Evolutionary conservation across 2,888 invertebrate genomes (phyloP).

Genomic region (Oegoconia quadripuncta): DNA sequence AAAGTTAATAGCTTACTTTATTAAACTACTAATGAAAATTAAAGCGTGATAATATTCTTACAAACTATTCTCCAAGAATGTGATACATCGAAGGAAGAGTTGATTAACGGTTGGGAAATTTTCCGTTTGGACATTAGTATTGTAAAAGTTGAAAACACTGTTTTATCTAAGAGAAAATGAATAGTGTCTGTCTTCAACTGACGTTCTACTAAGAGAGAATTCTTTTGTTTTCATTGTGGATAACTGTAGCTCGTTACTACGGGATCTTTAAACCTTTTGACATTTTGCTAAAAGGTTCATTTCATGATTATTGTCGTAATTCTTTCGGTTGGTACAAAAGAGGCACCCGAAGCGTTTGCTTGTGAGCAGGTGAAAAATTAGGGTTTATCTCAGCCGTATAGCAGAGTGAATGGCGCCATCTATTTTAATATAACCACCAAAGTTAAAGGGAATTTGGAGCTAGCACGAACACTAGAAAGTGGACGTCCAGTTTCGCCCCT

Average conservation of each 20-base stretch:
- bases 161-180: constrained; percentile 69
- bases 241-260: constrained; percentile 53
- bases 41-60: too few species aligned
- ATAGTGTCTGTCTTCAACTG: constrained; percentile 25
- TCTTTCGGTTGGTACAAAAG: constrained; percentile 60
- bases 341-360: constrained; percentile 57
- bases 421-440: constrained; percentile 45
- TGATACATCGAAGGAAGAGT: too few species aligned
- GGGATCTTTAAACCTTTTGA: constrained; percentile 68
- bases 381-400: constrained; percentile 57
- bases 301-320: constrained; percentile 72
- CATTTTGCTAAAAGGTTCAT: constrained; percentile 73
- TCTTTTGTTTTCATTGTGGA: constrained; percentile 65
- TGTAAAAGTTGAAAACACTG: too few species aligned
- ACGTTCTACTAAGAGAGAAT: constrained; percentile 39
- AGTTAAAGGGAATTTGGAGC: constrained; percentile 27
- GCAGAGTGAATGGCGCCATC: constrained; percentile 39
- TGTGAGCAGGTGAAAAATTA: constrained; percentile 62
- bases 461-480: constrained; percentile 30
- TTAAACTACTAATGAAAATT: background rate
- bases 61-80: too few species aligned
- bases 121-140: too few species aligned
- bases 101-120: too few species aligned
- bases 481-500: constrained; percentile 28
- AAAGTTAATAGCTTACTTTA: background rate